These are phyloP conservation scores for Bombycilla garrulus DNA, from an alignment of 2,113 vertebrate species.

Conservation along the genomic window DNA sequence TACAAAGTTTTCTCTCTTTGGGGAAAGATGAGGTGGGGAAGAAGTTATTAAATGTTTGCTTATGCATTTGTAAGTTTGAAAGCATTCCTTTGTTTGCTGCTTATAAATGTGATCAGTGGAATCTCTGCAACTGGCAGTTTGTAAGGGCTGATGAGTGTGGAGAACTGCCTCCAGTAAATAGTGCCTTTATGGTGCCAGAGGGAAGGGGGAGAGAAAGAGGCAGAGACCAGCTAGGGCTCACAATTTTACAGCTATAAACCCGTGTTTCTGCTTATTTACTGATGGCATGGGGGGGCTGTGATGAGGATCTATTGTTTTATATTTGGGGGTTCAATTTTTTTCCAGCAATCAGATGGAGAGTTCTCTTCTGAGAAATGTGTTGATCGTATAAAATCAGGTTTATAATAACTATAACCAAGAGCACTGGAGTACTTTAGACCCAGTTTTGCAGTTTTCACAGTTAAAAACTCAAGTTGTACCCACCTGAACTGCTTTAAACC, in stretches of 20 bases:
- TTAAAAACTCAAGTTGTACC: not conserved
- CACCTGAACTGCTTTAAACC: not conserved
- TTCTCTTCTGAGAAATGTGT: not conserved
- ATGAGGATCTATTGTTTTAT: not conserved
- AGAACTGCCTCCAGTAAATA: not conserved
- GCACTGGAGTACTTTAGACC: not conserved
- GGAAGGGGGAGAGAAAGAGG: not conserved
- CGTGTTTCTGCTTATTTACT: not conserved
- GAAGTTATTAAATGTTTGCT: slow-evolving; percentile 26
- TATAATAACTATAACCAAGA: accelerated
- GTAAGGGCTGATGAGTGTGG: not conserved
- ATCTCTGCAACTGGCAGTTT: not conserved
- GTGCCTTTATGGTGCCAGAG: not conserved
- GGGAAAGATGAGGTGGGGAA: slow-evolving; percentile 17
- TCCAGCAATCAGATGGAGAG: not conserved
- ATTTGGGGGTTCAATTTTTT: not conserved
- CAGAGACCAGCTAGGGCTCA: not conserved
- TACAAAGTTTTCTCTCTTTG: not conserved
- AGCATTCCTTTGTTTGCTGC: not conserved
- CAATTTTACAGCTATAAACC: not conserved
- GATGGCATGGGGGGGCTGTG: accelerated
- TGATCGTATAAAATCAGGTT: not conserved
- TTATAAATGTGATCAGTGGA: not conserved
- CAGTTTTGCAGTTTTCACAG: not conserved
- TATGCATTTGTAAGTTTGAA: not conserved